Evolutionary conservation across 2,888 invertebrate genomes (phyloP), one percentile per base, ranked within the genome.

Genomic region (Cataglyphis rosenhaueri): DNA sequence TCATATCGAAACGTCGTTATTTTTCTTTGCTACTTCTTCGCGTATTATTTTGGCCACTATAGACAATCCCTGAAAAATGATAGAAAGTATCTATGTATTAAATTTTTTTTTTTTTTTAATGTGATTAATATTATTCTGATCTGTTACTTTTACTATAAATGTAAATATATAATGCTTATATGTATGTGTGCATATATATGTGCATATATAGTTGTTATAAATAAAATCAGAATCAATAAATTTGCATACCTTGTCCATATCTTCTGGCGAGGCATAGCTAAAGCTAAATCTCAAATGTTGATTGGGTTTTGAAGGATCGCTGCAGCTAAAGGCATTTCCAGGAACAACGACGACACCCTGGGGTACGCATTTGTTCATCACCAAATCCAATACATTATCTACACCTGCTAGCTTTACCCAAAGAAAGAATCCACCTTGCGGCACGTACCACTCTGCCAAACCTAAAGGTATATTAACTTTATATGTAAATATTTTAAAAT

Each of bases 381-480:
- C 96, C 95, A 97, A 96, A 75, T 96, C 95, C 91, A 96, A 96
- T 3, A 97, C 96, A 92, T 97, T 97, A 1, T 96, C 95, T 0
- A 97, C 95, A 0, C 95, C 96, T 1, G 94, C 94, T 0, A 97
- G 95, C 90, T 96, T 96, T 59, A 97, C 92, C 98, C 98, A 98
- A 48, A 97, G 95, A 94, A 97, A 98, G 96, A 98, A 96, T 0
- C 98, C 98, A 12, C 96, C 97, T 3, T 95, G 92, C 0, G 98
- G 97, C n/a, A 95, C 93, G 0, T 94, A 92, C 97, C 97, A 97
- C 86, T 96, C 96, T 3, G 96, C 96, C 0, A 97, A 93, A 62
- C 96, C 96, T 96, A 87, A 78, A 76, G 38, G 38, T 66, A 29
- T 25, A 62, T 9, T 48, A 1, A 25, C 29, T n/a, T 18, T n/a